Evolutionary conservation across 2,888 invertebrate genomes (phyloP).

Genomic region (Cantharis flavilabris): DNA sequence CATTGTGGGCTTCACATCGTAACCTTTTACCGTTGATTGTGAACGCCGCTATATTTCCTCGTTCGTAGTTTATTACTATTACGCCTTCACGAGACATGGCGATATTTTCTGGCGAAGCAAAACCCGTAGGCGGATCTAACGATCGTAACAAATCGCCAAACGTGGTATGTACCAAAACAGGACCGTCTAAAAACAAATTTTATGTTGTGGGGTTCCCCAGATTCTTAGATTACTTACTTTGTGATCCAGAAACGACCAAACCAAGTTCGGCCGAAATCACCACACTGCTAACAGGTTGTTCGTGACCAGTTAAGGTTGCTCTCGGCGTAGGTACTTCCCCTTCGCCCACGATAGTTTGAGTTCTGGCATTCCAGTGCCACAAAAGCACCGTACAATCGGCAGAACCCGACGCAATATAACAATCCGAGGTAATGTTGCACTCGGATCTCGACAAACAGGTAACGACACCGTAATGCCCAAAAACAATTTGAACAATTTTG

Average conservation of each 20-base stretch:
- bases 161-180: slow-evolving; percentile 96
- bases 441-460: slow-evolving; percentile 97
- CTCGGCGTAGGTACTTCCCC: slow-evolving; percentile 94
- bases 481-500: slow-evolving; percentile 97
- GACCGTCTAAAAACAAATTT: slow-evolving; percentile 74
- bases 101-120: slow-evolving; percentile 81
- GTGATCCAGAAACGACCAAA: slow-evolving; percentile 92
- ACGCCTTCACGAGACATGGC: slow-evolving; percentile 96
- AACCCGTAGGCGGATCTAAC: slow-evolving; percentile 79
- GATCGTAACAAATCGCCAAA: slow-evolving; percentile 94
- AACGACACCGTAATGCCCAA: slow-evolving; percentile 98
- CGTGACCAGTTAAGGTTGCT: slow-evolving; percentile 96
- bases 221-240: slow-evolving; percentile 56
- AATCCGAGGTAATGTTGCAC: slow-evolving; percentile 98
- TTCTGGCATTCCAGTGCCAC: slow-evolving; percentile 99
- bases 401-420: slow-evolving; percentile 97
- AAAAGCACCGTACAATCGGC: slow-evolving; percentile 97
- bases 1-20: slow-evolving; percentile 89
- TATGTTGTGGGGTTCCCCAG: not conserved
- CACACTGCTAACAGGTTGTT: slow-evolving; percentile 92
- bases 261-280: slow-evolving; percentile 98
- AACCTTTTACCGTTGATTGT: slow-evolving; percentile 92
- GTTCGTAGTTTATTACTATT: slow-evolving; percentile 91
- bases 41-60: slow-evolving; percentile 90
- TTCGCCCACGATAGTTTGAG: slow-evolving; percentile 96